A percentile compares a stretch with the other conserved stretches of the same genome.
Evolutionary conservation across 2,113 vertebrate genomes (phyloP).

Genomic region (Pluvianellus socialis): DNA sequence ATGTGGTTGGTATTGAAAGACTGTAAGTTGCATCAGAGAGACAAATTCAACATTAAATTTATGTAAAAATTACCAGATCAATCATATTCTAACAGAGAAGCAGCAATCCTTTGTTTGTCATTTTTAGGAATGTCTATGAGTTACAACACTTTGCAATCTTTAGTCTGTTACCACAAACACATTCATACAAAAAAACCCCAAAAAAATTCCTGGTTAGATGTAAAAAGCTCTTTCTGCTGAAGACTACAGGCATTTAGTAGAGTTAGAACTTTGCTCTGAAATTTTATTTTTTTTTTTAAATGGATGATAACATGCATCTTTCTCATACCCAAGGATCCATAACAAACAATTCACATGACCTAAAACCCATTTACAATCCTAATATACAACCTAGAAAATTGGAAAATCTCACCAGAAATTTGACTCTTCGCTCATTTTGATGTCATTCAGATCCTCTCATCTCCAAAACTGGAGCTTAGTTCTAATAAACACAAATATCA

Average conservation of each 20-base stretch:
- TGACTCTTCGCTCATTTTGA: not conserved
- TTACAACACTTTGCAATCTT: not conserved
- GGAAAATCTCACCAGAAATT: not conserved
- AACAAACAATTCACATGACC: not conserved
- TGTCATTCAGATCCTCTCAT: not conserved
- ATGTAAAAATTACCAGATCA: not conserved
- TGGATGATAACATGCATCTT: not conserved
- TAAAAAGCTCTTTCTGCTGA: not conserved
- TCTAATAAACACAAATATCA: not conserved
- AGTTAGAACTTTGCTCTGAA: not conserved
- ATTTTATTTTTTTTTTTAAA: not conserved
- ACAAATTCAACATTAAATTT: not conserved
- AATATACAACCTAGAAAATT: not conserved
- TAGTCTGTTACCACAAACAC: not conserved
- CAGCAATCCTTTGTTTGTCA: accelerated
- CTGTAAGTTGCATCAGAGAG: not conserved
- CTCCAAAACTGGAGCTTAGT: not conserved
- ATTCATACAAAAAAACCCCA: not conserved
- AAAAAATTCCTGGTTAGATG: not conserved
- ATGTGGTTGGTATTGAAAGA: not conserved
- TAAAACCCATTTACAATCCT: not conserved
- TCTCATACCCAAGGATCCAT: not conserved
- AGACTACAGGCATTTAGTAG: not conserved
- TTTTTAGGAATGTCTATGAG: not conserved
- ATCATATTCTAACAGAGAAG: not conserved